A percentile compares a stretch with the other conserved stretches of the same genome.
Conservation (phyloP, 2,113 vertebrate genomes). For the Onychorhynchus coronatus region DNA sequence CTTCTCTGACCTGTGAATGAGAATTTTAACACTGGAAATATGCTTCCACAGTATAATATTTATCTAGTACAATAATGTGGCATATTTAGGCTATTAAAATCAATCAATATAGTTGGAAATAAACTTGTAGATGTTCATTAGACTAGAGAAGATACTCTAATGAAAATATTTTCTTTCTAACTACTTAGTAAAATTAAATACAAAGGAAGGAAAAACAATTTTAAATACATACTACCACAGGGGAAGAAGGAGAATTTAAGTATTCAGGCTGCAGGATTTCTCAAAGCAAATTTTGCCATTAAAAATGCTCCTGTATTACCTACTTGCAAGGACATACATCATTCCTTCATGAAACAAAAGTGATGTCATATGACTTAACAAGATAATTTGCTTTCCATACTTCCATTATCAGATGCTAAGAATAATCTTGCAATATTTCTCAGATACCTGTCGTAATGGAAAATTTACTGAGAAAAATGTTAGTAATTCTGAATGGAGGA, state of each 20-base stretch:
- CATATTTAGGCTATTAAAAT: neutral
- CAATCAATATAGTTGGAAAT: neutral
- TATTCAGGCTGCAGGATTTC: neutral
- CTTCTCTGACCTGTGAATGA: neutral
- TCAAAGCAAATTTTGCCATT: neutral
- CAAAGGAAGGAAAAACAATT: neutral
- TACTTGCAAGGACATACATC: neutral
- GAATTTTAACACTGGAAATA: neutral
- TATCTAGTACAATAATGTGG: neutral
- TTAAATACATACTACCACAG: neutral
- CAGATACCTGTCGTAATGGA: neutral
- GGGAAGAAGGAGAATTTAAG: neutral
- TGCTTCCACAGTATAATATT: neutral
- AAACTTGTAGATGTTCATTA: neutral
- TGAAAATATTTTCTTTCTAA: neutral
- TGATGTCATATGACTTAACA: neutral
- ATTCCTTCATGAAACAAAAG: neutral
- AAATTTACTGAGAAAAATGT: neutral
- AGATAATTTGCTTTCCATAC: neutral
- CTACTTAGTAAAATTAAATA: neutral
- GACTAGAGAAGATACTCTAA: neutral
- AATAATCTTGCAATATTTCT: neutral
- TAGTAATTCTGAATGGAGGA: neutral
- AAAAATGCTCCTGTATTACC: neutral
- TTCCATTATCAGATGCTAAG: neutral